Conservation (phyloP, 2,113 vertebrate genomes). For the Sebastes fasciatus region DNA sequence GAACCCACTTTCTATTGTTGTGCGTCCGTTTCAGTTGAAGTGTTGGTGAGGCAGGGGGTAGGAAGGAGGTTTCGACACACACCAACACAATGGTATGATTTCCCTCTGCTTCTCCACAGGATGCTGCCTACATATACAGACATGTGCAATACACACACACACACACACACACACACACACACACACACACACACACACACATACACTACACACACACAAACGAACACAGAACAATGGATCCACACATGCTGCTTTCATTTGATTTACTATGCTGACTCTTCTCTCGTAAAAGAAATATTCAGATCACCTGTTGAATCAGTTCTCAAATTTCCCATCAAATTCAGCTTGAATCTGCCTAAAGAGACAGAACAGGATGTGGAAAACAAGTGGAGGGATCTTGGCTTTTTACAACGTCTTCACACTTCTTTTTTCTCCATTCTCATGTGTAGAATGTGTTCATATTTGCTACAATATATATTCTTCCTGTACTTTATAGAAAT, state of each 20-base stretch:
- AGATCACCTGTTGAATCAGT: slow-evolving; percentile 41
- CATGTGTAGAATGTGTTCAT: not conserved
- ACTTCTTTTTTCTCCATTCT: not conserved
- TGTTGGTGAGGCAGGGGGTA: slow-evolving; percentile 31
- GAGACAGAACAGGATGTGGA: slow-evolving; percentile 16
- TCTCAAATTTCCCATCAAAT: slow-evolving; percentile 24
- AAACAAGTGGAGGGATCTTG: slow-evolving; percentile 10
- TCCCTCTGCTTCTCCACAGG: slow-evolving; percentile 63
- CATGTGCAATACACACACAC: not conserved
- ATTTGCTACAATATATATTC: not conserved
- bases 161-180: not conserved
- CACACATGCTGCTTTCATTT: slow-evolving; percentile 50
- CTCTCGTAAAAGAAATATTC: slow-evolving; percentile 14
- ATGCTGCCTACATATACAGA: slow-evolving; percentile 37
- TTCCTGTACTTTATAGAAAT: not conserved
- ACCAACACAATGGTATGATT: slow-evolving; percentile 63
- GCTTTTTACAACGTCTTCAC: slow-evolving; percentile 20
- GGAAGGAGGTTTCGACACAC: slow-evolving; percentile 60
- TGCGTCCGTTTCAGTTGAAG: slow-evolving; percentile 16
- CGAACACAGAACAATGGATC: slow-evolving; percentile 42
- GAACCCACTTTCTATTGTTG: slow-evolving; percentile 26
- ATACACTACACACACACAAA: slow-evolving; percentile 15
- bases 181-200: not conserved
- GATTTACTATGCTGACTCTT: slow-evolving; percentile 39
- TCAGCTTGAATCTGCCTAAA: not conserved